Percentiles rank a stretch among this genome's conserved stretches.
phyloP scores from a whole-genome alignment of 1,140 invertebrate species.

The Cecropterus lyciades region DNA sequence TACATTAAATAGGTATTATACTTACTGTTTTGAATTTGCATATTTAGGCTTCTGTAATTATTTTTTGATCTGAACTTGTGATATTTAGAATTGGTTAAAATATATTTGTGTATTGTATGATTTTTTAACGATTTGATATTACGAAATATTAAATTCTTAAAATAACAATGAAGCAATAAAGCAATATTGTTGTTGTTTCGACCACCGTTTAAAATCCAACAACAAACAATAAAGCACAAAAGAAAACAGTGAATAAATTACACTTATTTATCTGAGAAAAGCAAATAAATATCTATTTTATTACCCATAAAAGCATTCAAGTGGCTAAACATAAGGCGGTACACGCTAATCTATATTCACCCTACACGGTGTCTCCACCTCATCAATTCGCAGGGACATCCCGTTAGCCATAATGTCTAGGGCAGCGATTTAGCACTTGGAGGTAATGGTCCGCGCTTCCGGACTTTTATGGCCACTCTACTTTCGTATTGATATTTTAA shows the following conservation, averaged over 20 bases:
- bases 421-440: conserved; percentile 64
- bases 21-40: too few species aligned
- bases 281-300: conserved; percentile 29
- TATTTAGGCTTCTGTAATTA: too few species aligned
- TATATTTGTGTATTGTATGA: too few species aligned
- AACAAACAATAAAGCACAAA: background rate
- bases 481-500: conserved; percentile 49
- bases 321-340: conserved; percentile 48
- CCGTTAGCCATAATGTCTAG: conserved; percentile 59
- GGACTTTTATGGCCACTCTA: conserved; percentile 57
- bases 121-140: too few species aligned
- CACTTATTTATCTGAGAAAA: conserved; percentile 27
- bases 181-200: background rate
- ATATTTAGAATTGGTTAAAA: too few species aligned
- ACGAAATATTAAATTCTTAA: too few species aligned
- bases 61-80: too few species aligned
- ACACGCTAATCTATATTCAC: conserved; percentile 55
- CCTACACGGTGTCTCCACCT: conserved; percentile 58
- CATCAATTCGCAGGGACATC: conserved; percentile 63
- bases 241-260: conserved; percentile 1
- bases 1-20: too few species aligned
- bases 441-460: conserved; percentile 66
- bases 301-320: conserved; percentile 43
- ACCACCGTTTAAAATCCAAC: background rate
- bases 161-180: too few species aligned